Conservation (phyloP, 2,888 invertebrate genomes). For the Sipunculus nudus region DNA sequence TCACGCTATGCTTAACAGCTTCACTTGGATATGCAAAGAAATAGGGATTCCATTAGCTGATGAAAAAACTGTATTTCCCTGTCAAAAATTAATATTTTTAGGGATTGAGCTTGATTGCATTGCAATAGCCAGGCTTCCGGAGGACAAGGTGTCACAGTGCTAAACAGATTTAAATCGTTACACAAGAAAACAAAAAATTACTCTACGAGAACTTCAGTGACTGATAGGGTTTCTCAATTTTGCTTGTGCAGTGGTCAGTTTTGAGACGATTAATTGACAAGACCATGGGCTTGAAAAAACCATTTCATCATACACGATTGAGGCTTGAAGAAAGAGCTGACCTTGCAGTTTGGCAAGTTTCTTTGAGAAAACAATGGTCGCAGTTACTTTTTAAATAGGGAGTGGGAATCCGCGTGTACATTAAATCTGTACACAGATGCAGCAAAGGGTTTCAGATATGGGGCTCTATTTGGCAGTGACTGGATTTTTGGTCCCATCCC, state of each 20-base stretch:
- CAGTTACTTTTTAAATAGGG: not conserved
- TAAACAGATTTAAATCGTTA: too few relatives aligned
- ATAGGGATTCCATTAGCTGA: too few relatives aligned
- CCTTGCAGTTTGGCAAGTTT: not conserved
- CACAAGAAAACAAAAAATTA: too few relatives aligned
- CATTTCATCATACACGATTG: not conserved
- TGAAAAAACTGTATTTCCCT: too few relatives aligned
- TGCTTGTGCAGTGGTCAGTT: not conserved
- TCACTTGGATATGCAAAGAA: too few relatives aligned
- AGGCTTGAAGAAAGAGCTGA: not conserved
- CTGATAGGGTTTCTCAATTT: too few relatives aligned
- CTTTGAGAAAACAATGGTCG: not conserved
- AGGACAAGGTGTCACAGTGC: too few relatives aligned
- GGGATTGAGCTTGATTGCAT: too few relatives aligned
- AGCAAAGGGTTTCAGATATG: not conserved
- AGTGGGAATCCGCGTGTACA: not conserved
- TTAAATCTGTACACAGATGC: slow-evolving; percentile 4
- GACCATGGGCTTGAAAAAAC: not conserved
- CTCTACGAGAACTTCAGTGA: too few relatives aligned
- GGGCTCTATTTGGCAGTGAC: not conserved
- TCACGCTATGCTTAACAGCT: too few relatives aligned
- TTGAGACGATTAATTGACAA: not conserved
- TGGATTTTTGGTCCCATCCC: not conserved
- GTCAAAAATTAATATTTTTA: too few relatives aligned
- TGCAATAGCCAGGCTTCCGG: too few relatives aligned